Evolutionary conservation across 2,113 vertebrate species (phyloP).

Genomic region (Platysternon megacephalum): DNA sequence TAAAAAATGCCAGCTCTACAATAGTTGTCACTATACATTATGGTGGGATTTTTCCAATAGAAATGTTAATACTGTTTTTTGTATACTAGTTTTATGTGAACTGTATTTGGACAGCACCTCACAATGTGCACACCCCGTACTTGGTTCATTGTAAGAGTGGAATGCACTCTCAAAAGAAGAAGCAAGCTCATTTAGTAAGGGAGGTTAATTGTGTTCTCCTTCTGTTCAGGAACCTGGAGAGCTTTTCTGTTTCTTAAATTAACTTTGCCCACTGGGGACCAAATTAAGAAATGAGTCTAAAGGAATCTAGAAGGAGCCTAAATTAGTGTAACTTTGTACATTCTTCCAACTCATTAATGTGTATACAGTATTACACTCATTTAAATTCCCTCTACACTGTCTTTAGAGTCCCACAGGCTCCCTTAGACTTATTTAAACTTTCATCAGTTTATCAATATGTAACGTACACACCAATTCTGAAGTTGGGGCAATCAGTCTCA

Average conservation of each 20-base stretch:
- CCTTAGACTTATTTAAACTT: neutral
- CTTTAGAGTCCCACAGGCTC: constrained; percentile 27
- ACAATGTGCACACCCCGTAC: accelerated
- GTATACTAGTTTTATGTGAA: neutral
- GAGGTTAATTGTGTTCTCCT: constrained; percentile 27
- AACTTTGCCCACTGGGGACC: constrained; percentile 32
- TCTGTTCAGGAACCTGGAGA: constrained; percentile 27
- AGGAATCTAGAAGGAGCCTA: neutral
- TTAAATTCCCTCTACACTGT: constrained; percentile 23
- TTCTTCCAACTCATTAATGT: constrained; percentile 50
- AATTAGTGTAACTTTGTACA: constrained; percentile 25
- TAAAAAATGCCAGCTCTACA: neutral
- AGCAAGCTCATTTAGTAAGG: neutral
- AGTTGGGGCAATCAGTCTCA: neutral
- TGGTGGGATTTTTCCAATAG: neutral
- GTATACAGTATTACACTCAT: constrained; percentile 16
- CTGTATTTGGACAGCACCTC: neutral
- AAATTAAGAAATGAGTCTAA: constrained; percentile 18
- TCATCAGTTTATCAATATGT: constrained; percentile 28
- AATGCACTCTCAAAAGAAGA: neutral
- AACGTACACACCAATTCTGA: constrained; percentile 6
- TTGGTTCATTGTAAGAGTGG: neutral
- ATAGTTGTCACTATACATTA: neutral
- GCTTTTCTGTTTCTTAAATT: constrained; percentile 43
- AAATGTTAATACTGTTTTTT: neutral